Percentiles rank a stretch among this genome's conserved stretches.
phyloP scores from a whole-genome alignment of 1,140 invertebrate species.

The Amyelois transitella region DNA sequence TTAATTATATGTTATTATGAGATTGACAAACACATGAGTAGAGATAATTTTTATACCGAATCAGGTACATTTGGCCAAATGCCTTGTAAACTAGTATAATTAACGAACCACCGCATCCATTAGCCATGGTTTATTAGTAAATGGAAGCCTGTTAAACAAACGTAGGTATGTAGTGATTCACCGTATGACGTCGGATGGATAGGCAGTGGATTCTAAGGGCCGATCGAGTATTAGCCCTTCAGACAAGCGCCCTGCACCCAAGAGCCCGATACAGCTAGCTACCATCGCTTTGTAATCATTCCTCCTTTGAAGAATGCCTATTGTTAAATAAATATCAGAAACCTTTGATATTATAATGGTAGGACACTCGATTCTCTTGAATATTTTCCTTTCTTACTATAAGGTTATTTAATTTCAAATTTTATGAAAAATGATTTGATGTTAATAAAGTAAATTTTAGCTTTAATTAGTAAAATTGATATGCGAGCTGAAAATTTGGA shows the following conservation, averaged over 20 bases:
- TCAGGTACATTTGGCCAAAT: no score
- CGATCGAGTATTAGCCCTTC: conserved; percentile 48
- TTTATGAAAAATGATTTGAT: no score
- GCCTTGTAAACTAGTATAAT: background rate
- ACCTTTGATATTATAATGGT: conserved; percentile 26
- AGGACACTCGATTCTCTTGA: background rate
- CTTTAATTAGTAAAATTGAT: no score
- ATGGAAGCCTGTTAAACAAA: background rate
- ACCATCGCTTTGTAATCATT: conserved; percentile 53
- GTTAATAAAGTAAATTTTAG: no score
- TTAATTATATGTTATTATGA: no score
- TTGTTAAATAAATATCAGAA: conserved; percentile 27
- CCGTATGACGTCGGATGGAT: background rate
- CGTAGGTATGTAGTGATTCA: background rate
- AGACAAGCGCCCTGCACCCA: conserved; percentile 44
- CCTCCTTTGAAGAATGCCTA: conserved; percentile 21
- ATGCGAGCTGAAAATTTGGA: no score
- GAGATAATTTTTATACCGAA: no score
- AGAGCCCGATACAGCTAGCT: conserved; percentile 30
- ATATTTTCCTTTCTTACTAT: conserved; percentile 2
- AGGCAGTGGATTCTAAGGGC: conserved; percentile 16
- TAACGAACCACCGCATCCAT: background rate
- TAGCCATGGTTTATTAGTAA: background rate
- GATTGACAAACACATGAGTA: no score
- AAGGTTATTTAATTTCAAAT: no score